Percentiles rank a stretch among this genome's conserved stretches.
Evolutionary conservation across 2,113 vertebrate species (phyloP).

Genomic region (Meleagris gallopavo): DNA sequence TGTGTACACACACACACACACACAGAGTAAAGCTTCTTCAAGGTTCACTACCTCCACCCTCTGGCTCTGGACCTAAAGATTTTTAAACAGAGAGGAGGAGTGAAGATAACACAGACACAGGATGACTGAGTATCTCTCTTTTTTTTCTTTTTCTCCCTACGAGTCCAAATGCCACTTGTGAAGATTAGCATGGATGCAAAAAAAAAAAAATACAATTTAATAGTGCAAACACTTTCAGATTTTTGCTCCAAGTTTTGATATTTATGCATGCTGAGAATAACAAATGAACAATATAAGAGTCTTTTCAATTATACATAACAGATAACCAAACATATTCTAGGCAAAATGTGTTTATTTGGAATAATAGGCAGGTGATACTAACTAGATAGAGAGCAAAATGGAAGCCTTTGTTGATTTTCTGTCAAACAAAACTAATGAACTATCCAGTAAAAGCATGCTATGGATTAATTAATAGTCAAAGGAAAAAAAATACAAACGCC

Average conservation of each 20-base stretch:
- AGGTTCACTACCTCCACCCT: not conserved
- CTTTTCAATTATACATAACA: slow-evolving; percentile 21
- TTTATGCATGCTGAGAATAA: not conserved
- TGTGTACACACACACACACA: not conserved
- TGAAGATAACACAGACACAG: accelerated
- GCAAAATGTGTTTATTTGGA: not conserved
- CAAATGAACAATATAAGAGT: not conserved
- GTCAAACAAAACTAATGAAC: not conserved
- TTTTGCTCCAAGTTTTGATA: not conserved
- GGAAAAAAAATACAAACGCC: not conserved
- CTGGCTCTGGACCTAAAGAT: not conserved
- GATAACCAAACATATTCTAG: not conserved
- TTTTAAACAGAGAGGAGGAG: accelerated
- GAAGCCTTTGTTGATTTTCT: slow-evolving; percentile 27
- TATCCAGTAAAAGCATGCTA: not conserved
- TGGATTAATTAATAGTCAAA: not conserved
- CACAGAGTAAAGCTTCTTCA: not conserved
- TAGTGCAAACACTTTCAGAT: accelerated
- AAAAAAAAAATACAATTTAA: not conserved
- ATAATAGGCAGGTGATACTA: not conserved
- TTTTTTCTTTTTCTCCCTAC: not conserved
- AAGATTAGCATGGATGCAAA: not conserved
- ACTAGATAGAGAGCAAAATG: not conserved
- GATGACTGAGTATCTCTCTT: not conserved
- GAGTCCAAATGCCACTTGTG: not conserved